Percentiles rank a stretch among this genome's conserved stretches.
Evolutionary conservation across 2,113 vertebrate species (phyloP).

Genomic region (Toxotes jaculatrix): DNA sequence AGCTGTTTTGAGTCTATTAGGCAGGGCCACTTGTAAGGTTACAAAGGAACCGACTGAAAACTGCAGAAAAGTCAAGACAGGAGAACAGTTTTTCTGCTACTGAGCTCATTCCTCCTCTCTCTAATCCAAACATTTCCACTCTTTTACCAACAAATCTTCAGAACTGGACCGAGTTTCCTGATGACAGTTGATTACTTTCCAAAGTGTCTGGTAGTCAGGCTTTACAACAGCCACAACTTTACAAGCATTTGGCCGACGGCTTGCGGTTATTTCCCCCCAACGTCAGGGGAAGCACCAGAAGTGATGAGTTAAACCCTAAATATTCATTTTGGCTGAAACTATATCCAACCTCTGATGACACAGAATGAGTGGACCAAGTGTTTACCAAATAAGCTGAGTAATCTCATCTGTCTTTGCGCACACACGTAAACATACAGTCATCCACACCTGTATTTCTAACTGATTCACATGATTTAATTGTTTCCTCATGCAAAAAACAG

Average conservation of each 20-base stretch:
- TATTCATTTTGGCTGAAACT: constrained; percentile 61
- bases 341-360: constrained; percentile 53
- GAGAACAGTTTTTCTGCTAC: constrained; percentile 20
- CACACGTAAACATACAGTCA: constrained; percentile 59
- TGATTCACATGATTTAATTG: constrained; percentile 64
- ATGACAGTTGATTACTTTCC: constrained; percentile 60
- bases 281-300: constrained; percentile 34
- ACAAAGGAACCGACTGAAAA: neutral
- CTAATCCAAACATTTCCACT: constrained; percentile 48
- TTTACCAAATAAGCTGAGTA: constrained; percentile 56
- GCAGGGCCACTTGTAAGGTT: neutral
- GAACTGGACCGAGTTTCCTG: constrained; percentile 20
- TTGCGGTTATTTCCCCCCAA: constrained; percentile 37
- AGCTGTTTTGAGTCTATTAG: neutral
- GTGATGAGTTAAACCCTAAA: constrained; percentile 55
- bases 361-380: constrained; percentile 61
- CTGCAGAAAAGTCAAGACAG: neutral
- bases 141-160: constrained; percentile 40
- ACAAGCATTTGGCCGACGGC: constrained; percentile 53
- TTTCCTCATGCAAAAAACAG: constrained; percentile 47
- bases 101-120: constrained; percentile 12
- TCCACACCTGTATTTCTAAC: constrained; percentile 59
- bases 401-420: constrained; percentile 54
- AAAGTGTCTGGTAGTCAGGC: constrained; percentile 46
- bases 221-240: constrained; percentile 59